These are phyloP conservation scores for Spongilla lacustris DNA, from an alignment of 37 sponge, comb jelly and placozoan species.

Conservation along the genomic window DNA sequence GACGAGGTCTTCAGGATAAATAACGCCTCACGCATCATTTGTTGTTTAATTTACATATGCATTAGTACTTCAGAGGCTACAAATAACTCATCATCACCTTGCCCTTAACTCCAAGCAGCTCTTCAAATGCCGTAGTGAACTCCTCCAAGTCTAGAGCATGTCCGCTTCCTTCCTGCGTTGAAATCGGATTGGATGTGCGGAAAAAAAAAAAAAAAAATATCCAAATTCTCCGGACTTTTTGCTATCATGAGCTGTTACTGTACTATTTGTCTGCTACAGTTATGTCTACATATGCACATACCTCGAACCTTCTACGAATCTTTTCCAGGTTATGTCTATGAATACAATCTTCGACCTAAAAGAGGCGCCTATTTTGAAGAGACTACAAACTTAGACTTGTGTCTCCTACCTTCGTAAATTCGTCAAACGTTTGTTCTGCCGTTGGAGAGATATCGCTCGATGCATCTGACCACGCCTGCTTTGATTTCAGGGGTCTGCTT, in stretches of 20 bases:
- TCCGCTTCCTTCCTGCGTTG: conserved; percentile 7
- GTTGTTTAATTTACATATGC: neutral
- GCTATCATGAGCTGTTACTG: no score
- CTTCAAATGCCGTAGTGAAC: conserved; percentile 47
- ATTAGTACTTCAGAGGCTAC: neutral
- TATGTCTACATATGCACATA: neutral
- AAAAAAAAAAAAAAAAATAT: no score
- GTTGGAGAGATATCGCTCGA: neutral
- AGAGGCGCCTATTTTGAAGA: neutral
- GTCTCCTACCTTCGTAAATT: neutral
- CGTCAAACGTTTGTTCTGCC: neutral
- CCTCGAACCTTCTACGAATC: neutral
- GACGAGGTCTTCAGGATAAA: neutral
- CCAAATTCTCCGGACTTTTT: no score
- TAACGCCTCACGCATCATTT: neutral
- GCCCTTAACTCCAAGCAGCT: conserved; percentile 43
- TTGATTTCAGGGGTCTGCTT: neutral
- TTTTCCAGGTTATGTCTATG: neutral
- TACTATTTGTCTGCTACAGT: no score
- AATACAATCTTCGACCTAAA: neutral
- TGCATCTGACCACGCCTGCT: neutral
- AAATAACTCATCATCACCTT: conserved; percentile 51
- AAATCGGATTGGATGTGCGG: no score
- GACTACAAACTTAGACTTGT: neutral
- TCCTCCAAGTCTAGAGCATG: conserved; percentile 34